A percentile compares a stretch with the other conserved stretches of the same genome.
Conservation (phyloP, 53 echinoderm and acorn worm species). For the Luidia sarsii region DNA sequence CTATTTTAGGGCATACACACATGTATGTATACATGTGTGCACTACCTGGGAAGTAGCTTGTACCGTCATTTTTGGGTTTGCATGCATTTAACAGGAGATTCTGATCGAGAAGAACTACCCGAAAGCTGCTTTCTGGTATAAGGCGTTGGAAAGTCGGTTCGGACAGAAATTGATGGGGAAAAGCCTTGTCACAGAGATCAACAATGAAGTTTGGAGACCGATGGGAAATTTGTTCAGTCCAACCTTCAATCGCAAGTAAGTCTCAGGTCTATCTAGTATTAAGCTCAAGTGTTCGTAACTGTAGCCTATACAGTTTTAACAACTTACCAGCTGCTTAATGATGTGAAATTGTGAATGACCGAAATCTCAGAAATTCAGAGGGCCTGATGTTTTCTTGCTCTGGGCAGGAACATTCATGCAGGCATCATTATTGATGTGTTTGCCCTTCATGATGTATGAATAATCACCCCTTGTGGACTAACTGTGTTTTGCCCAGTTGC, state of each 20-base stretch:
- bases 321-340: too few species aligned
- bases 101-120: conserved; percentile 27
- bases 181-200: conserved; percentile 28
- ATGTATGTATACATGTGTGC: not conserved
- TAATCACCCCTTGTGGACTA: too few species aligned
- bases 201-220: conserved; percentile 40
- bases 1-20: not conserved
- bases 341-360: too few species aligned
- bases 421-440: too few species aligned
- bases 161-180: conserved; percentile 37
- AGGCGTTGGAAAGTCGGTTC: not conserved
- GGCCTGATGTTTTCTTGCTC: too few species aligned
- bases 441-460: too few species aligned
- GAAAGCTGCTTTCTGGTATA: not conserved
- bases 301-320: too few species aligned
- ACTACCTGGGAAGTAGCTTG: not conserved
- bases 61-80: not conserved
- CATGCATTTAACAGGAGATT: conserved; percentile 15
- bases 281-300: too few species aligned
- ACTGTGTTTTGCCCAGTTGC: too few species aligned
- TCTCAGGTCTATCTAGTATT: not conserved
- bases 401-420: too few species aligned
- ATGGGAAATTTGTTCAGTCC: conserved; percentile 30
- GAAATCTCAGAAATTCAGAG: too few species aligned
- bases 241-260: conserved; percentile 54